Evolutionary conservation across 2,888 invertebrate species (phyloP), one percentile per base, ranked within the genome.

Genomic region (Gymnosoma rotundatum): DNA sequence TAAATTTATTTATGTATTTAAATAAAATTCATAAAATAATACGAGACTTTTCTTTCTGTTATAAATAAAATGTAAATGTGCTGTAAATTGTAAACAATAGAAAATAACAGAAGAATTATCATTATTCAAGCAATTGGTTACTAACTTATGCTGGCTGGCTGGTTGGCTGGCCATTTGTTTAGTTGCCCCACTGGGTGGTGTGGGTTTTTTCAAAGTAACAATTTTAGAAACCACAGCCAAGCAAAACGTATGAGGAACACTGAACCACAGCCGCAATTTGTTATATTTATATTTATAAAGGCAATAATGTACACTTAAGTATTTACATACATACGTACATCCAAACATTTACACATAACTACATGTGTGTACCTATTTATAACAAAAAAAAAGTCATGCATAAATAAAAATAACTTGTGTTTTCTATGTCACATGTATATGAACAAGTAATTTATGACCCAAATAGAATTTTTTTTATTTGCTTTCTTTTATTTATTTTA

Each of bases 391-490:
- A 58, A 38, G 48, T 50, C 63, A 81, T 69, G 64, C 63, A 81
- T 64, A 58, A 64, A 75, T n/a, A 70, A 48, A 25, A 64, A 64
- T 64, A 78, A 67, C 45, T n/a, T 36, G 45, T 63, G 61, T 70
- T 74, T 81, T 81, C 69, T 75, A 81, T 81, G 81, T 75, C 80
- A 75, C 67, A 73, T 73, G 61, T 78, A 78, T 69, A 42, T 12
- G 67, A 69, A 52, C 66, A 73, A 79, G 80, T 81, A 81, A 84
- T 84, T 84, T 84, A 81, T 84, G 83, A 81, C 83, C 83, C 54
- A 84, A 84, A 84, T 81, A 81, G 67, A 69, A 36, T 52, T 81
- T 61, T 80, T 80, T 66, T 74, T 18, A 80, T 67, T 76, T 48
- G 61, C 42, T 76, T 64, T 66, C 66, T 67, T 38, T 70, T 56